These are phyloP conservation scores for Luscinia megarhynchos DNA, from an alignment of 2,797 vertebrate genomes.

Conservation along the genomic window DNA sequence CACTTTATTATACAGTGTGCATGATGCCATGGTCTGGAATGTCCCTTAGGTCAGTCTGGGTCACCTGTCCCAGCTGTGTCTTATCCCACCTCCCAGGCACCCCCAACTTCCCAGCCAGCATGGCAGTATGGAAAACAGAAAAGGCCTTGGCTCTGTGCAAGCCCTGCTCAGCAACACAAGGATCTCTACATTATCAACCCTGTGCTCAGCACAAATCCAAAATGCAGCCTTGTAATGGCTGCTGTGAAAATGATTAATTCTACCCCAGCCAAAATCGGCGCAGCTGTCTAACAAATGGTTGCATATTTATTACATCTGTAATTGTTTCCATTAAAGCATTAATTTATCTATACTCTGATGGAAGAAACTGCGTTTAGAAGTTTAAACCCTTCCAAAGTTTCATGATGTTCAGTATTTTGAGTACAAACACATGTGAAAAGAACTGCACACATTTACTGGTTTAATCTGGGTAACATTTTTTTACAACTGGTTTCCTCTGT, in stretches of 20 bases:
- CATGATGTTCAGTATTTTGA: background rate
- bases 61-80: background rate
- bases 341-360: background rate
- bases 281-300: background rate
- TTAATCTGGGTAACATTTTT: background rate
- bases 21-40: background rate
- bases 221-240: background rate
- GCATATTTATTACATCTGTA: background rate
- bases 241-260: background rate
- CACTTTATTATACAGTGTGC: background rate
- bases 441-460: background rate
- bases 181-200: background rate
- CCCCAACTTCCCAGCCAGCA: background rate
- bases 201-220: background rate
- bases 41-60: background rate
- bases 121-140: background rate
- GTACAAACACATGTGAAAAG: background rate
- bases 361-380: background rate
- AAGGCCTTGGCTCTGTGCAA: background rate
- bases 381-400: background rate
- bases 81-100: fast-evolving
- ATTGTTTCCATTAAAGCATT: background rate
- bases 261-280: background rate
- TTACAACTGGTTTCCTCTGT: background rate
- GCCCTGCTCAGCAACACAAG: background rate